phyloP scores from a whole-genome alignment of 2,888 invertebrate genomes.

The Octodonta nipae region DNA sequence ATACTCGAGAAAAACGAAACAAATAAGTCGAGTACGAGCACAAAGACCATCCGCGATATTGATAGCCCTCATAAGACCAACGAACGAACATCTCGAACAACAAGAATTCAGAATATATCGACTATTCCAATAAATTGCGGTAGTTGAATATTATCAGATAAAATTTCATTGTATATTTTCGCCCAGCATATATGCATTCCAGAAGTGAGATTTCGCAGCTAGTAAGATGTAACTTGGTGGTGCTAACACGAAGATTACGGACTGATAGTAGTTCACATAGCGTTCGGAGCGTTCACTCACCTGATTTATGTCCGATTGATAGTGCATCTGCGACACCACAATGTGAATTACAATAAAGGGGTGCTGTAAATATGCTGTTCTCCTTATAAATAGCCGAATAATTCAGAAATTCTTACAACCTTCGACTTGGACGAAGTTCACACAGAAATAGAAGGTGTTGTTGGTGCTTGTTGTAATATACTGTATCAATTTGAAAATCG shows the following conservation, averaged over 20 bases:
- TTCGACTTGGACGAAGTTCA: too few relatives aligned
- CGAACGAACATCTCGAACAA: too few relatives aligned
- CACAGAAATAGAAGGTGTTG: too few relatives aligned
- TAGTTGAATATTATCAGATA: slow-evolving; percentile 23
- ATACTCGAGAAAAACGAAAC: too few relatives aligned
- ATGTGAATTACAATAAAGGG: slow-evolving; percentile 35
- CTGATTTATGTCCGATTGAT: slow-evolving; percentile 35
- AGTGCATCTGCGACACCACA: slow-evolving; percentile 34
- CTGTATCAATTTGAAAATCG: too few relatives aligned
- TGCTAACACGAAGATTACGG: slow-evolving; percentile 19
- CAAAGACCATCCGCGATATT: too few relatives aligned
- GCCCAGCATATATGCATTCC: slow-evolving; percentile 24
- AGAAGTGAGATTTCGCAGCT: slow-evolving; percentile 15
- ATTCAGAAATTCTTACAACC: too few relatives aligned
- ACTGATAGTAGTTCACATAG: slow-evolving; percentile 19
- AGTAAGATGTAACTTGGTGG: slow-evolving; percentile 29
- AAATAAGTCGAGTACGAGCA: too few relatives aligned
- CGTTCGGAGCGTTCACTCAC: slow-evolving; percentile 25
- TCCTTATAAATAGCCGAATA: too few relatives aligned
- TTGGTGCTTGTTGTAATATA: too few relatives aligned
- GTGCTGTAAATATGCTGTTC: slow-evolving; percentile 33
- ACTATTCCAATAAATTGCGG: slow-evolving; percentile 16
- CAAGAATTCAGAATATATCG: slow-evolving; percentile 16
- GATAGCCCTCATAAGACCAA: too few relatives aligned
- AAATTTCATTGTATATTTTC: slow-evolving; percentile 26